Evolutionary conservation across 2,113 vertebrate genomes (phyloP).

Genomic region (Xiphophorus couchianus): DNA sequence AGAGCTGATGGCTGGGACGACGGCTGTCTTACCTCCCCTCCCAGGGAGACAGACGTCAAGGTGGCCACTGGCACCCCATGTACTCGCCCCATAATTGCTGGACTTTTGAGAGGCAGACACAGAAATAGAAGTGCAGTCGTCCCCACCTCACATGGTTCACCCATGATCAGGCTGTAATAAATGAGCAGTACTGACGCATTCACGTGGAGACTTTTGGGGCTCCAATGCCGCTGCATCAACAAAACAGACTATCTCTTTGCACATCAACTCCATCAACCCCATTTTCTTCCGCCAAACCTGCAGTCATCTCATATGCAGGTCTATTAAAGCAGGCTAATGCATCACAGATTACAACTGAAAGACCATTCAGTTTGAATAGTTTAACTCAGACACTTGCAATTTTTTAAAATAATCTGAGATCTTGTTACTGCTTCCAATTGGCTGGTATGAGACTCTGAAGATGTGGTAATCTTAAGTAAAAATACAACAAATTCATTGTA

Average conservation of each 20-base stretch:
- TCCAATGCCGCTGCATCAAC: constrained; percentile 65
- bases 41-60: constrained; percentile 83
- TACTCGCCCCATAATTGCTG: constrained; percentile 81
- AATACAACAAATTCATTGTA: neutral
- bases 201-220: constrained; percentile 81
- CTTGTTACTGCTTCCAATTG: constrained; percentile 4
- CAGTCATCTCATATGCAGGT: constrained; percentile 69
- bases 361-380: constrained; percentile 47
- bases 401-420: constrained; percentile 29
- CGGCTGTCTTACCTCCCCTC: constrained; percentile 73
- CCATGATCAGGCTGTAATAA: constrained; percentile 83
- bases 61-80: constrained; percentile 78
- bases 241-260: constrained; percentile 74
- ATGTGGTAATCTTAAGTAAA: neutral
- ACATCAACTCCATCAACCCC: constrained; percentile 63
- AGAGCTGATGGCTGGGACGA: constrained; percentile 70
- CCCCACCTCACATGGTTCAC: constrained; percentile 73
- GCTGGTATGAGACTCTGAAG: neutral
- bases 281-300: constrained; percentile 72
- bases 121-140: constrained; percentile 79
- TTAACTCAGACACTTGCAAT: constrained; percentile 54
- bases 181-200: constrained; percentile 78
- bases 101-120: constrained; percentile 75
- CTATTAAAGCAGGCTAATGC: constrained; percentile 53
- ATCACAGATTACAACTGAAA: constrained; percentile 33